Base-by-base conservation (phyloP, 2,888 invertebrate genomes). In the Spodoptera exigua region DNA sequence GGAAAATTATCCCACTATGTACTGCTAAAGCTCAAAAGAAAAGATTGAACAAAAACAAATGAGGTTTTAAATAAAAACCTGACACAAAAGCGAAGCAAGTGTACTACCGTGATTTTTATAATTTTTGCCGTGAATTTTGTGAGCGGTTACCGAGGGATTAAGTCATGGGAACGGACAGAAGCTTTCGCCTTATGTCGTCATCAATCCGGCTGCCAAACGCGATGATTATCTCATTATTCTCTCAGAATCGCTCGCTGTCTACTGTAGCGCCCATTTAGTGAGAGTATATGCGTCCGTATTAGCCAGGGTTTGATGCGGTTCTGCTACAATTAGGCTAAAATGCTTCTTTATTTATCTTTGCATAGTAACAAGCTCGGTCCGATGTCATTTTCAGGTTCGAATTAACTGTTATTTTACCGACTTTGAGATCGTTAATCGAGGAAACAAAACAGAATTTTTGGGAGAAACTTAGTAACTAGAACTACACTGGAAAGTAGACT, bases 161-260 rank as follows among this genome's bases (percentile, higher is more conserved):
- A 63, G 69, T 32, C 39, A 63, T 68, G 47, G 69, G 37, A 48
- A 32, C 17, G 12, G 43, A 37, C 17, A 36, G 45, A 2, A 67
- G 61, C 44, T 35, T 16, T 13, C 13, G 34, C 60, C 69, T 61
- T 61, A 68, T 61, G 47, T 44, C 69, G 69, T 48, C 61, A 63
- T 63, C 62, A 48, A 63, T 63, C 61, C 37, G 35, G 62, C 69
- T 68, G 62, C 62, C 62, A 63, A 69, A 68, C 61, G 17, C 47
- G 61, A 63, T 68, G 62, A 63, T 63, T 63, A 63, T 48, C 62
- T 60, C 62, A 63, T 63, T 63, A 68, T 60, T 63, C 62, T 68
- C 61, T 17, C 35, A 68, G 47, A 69, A 68, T 68, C 69, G 44
- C 43, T 68, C 13, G 69, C 69, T 60, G 41, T 68, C 69, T 62